Evolutionary conservation across 1,140 invertebrate genomes (phyloP).

Genomic region (Diplogasteroides magnus): DNA sequence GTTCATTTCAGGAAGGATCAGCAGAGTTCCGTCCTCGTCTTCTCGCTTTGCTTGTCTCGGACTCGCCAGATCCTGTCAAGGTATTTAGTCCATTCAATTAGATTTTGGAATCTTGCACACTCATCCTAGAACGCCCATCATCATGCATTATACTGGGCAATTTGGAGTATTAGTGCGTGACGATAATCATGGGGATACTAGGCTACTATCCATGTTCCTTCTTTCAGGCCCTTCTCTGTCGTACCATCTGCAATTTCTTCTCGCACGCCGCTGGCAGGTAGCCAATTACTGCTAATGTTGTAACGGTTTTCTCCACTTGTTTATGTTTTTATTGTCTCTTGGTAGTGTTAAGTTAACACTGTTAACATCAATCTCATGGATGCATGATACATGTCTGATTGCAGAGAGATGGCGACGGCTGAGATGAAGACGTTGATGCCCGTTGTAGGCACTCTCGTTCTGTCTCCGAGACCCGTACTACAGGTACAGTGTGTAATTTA

Average conservation of each 20-base stretch:
- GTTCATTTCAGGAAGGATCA: slow-evolving; percentile 15
- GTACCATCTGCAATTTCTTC: slow-evolving; percentile 40
- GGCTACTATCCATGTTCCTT: background rate
- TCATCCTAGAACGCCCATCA: too few species aligned
- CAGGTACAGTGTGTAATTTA: too few species aligned
- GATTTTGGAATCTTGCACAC: background rate
- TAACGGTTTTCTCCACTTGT: too few species aligned
- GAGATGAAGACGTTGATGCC: background rate
- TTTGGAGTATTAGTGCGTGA: background rate
- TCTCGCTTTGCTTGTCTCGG: slow-evolving; percentile 30
- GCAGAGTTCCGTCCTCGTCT: slow-evolving; percentile 12
- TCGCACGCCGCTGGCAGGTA: slow-evolving; percentile 33
- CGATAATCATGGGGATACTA: too few species aligned
- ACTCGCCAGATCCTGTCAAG: slow-evolving; percentile 22
- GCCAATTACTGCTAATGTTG: slow-evolving; percentile 33
- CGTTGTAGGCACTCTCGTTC: background rate
- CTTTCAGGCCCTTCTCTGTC: slow-evolving; percentile 38
- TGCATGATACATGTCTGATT: too few species aligned
- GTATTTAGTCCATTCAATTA: background rate
- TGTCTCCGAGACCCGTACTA: background rate
- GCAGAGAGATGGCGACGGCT: background rate
- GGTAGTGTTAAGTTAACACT: too few species aligned
- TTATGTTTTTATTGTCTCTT: too few species aligned
- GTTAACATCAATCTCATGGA: too few species aligned
- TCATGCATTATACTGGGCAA: too few species aligned